Percentiles rank a stretch among this genome's conserved stretches.
phyloP scores from a whole-genome alignment of 2,888 invertebrate species.

The Andrena camellia region DNA sequence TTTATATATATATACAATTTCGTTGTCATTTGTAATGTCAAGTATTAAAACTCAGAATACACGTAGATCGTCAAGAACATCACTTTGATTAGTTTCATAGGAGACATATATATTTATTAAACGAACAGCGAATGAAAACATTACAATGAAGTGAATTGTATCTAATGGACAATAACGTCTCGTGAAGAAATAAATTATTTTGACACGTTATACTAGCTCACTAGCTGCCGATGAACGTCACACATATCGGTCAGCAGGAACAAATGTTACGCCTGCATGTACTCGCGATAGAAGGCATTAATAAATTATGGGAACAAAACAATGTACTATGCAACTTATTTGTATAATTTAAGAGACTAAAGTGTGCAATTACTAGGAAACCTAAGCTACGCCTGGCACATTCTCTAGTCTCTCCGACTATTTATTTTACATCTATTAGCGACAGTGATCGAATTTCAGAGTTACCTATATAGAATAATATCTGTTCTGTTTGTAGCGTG shows the following conservation, averaged over 20 bases:
- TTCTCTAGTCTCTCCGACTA: not conserved
- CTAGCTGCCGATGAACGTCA: slow-evolving; percentile 45
- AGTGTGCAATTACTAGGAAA: not conserved
- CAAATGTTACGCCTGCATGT: not conserved
- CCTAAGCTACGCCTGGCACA: not conserved
- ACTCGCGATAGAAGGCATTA: not conserved
- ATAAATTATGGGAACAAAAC: not conserved
- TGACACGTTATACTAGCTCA: slow-evolving; percentile 2
- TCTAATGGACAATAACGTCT: slow-evolving; percentile 7
- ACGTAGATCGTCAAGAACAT: not conserved
- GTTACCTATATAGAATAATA: not conserved
- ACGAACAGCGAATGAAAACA: not conserved
- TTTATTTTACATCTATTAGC: slow-evolving; percentile 24
- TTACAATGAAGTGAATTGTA: slow-evolving; percentile 8
- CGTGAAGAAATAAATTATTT: not conserved
- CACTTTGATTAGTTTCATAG: not conserved
- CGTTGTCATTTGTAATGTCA: slow-evolving; percentile 4
- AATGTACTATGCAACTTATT: not conserved
- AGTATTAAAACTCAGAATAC: not conserved
- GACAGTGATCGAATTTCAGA: slow-evolving; percentile 13
- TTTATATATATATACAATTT: slow-evolving; percentile 16
- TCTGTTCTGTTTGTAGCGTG: slow-evolving; percentile 36
- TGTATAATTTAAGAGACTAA: not conserved
- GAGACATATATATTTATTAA: not conserved
- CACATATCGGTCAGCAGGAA: slow-evolving; percentile 15